A percentile compares a stretch with the other conserved stretches of the same genome.
Conservation (phyloP, 2,113 vertebrate species). For the Amazona vittata region DNA sequence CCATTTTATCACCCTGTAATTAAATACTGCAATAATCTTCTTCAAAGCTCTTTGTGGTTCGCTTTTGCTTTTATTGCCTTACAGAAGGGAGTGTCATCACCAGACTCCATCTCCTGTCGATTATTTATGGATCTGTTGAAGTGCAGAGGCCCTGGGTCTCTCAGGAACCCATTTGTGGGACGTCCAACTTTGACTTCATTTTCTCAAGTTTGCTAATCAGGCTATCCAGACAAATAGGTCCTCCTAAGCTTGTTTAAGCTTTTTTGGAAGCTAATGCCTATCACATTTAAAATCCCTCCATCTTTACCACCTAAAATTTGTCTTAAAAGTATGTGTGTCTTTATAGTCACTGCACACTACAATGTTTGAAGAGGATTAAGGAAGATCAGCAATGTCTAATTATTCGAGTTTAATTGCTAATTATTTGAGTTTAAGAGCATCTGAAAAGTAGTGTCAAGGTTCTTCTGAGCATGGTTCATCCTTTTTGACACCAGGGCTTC, state of each 20-base stretch:
- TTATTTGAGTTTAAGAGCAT: not conserved
- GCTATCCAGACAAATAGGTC: not conserved
- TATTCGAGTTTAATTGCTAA: not conserved
- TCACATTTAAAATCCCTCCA: not conserved
- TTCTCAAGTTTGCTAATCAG: not conserved
- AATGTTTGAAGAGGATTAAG: not conserved
- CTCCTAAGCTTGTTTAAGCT: not conserved
- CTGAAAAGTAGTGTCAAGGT: not conserved
- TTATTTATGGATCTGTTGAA: not conserved
- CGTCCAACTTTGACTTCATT: conserved; percentile 10
- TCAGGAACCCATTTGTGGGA: not conserved
- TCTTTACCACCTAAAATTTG: not conserved
- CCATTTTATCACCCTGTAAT: not conserved
- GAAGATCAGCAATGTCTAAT: not conserved
- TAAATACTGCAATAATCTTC: not conserved
- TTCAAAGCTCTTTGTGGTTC: not conserved
- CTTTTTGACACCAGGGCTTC: not conserved
- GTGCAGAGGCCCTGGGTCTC: not conserved
- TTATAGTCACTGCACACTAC: not conserved
- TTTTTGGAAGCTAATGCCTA: not conserved
- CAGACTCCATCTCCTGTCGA: not conserved
- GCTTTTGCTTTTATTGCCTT: not conserved
- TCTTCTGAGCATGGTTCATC: not conserved
- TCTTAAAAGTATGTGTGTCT: not conserved
- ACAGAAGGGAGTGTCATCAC: not conserved